Evolutionary conservation across 2,113 vertebrate genomes (phyloP).

Genomic region (Pionites leucogaster): DNA sequence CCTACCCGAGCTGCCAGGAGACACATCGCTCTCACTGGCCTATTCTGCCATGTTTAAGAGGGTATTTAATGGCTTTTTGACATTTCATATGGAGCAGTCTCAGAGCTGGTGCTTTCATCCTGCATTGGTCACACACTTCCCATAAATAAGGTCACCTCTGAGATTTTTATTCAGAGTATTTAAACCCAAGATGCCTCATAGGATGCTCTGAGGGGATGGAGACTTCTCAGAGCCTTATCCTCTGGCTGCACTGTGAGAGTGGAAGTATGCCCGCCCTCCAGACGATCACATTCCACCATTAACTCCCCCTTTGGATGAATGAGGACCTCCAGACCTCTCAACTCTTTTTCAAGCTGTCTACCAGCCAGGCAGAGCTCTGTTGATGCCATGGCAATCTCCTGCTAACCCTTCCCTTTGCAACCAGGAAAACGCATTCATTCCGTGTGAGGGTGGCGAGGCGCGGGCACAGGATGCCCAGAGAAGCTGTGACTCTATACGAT

Average conservation of each 20-base stretch:
- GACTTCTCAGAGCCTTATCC: neutral
- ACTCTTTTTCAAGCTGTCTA: neutral
- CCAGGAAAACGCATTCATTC: neutral
- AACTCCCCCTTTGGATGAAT: neutral
- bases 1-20: constrained; percentile 34
- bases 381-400: neutral
- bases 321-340: neutral
- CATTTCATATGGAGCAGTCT: neutral
- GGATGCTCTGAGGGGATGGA: accelerated
- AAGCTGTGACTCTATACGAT: neutral
- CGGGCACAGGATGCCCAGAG: neutral
- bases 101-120: neutral
- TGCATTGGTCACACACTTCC: neutral
- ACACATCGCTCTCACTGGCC: neutral
- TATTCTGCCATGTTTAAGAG: neutral
- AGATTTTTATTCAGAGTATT: neutral
- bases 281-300: neutral
- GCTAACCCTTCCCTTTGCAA: neutral
- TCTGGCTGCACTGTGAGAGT: neutral
- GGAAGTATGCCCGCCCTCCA: accelerated
- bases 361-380: neutral
- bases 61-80: constrained; percentile 8
- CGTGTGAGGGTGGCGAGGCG: neutral
- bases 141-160: neutral
- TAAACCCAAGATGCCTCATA: neutral